A percentile compares a stretch with the other conserved stretches of the same genome.
Conservation (phyloP, 2,888 invertebrate species). For the Scotopteryx bipunctaria region DNA sequence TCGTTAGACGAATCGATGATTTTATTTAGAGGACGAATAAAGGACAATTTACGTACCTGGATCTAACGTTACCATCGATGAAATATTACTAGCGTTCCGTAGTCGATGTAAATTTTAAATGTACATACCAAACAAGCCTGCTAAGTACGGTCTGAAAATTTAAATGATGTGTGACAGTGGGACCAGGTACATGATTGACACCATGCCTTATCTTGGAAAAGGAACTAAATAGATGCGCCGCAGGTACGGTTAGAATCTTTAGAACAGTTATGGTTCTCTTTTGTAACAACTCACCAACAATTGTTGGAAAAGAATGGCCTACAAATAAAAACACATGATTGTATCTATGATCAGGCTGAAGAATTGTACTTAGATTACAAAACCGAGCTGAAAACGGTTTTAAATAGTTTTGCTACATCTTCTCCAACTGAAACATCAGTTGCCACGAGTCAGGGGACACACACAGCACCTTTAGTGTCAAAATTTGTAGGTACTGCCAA, state of each 20-base stretch:
- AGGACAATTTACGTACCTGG: too few species aligned
- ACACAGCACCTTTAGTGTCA: background rate
- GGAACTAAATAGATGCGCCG: background rate
- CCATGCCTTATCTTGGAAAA: too few species aligned
- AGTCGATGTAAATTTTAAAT: too few species aligned
- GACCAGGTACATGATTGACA: too few species aligned
- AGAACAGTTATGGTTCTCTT: background rate
- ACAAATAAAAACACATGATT: background rate
- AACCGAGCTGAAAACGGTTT: background rate
- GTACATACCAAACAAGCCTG: too few species aligned
- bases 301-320: background rate
- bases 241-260: background rate
- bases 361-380: background rate
- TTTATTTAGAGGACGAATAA: slow-evolving; percentile 4
- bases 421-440: background rate
- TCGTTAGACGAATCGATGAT: slow-evolving; percentile 6
- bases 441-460: background rate
- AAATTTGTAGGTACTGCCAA: background rate
- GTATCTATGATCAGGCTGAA: background rate
- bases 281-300: background rate
- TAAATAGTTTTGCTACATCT: background rate
- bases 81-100: too few species aligned
- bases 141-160: too few species aligned
- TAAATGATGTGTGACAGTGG: too few species aligned
- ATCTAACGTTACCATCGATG: too few species aligned